Percentiles rank a stretch among this genome's conserved stretches.
phyloP scores from a whole-genome alignment of 2,888 invertebrate genomes.

The Anodontia alba region DNA sequence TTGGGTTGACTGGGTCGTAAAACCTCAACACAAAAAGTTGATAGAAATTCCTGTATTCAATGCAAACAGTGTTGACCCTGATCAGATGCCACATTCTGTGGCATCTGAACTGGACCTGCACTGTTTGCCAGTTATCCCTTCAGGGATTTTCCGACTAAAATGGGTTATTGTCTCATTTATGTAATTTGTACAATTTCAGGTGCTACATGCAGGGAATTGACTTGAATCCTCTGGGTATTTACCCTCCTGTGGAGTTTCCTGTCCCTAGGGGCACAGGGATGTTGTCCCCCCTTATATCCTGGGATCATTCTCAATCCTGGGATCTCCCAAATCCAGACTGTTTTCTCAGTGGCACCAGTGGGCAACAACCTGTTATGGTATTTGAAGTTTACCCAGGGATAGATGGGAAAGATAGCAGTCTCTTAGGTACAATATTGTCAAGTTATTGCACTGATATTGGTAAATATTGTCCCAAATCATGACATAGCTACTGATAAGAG shows the following conservation, averaged over 20 bases:
- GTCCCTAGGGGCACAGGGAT: conserved; percentile 94
- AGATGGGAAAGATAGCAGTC: conserved; percentile 70
- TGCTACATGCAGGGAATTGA: conserved; percentile 92
- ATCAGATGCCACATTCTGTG: no score
- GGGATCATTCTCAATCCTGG: conserved; percentile 96
- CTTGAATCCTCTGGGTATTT: conserved; percentile 90
- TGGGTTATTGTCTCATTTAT: no score
- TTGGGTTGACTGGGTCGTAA: no score
- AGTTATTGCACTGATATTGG: no score
- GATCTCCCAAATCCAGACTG: conserved; percentile 83
- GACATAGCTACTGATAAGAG: no score
- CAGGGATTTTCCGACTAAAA: no score
- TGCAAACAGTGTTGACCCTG: no score
- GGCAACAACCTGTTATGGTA: conserved; percentile 64
- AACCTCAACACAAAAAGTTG: no score
- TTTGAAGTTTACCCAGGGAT: conserved; percentile 74
- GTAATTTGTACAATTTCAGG: conserved; percentile 83
- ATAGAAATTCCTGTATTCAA: no score
- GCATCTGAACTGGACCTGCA: no score
- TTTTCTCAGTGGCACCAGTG: conserved; percentile 68
- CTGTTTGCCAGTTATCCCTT: no score
- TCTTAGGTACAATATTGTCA: conserved; percentile 35
- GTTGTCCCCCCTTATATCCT: conserved; percentile 92
- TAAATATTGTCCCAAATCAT: no score
- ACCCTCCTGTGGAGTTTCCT: conserved; percentile 89